Evolutionary conservation across 2,113 vertebrate genomes (phyloP).

Genomic region (western clawed frog (Xenopus tropicalis)): DNA sequence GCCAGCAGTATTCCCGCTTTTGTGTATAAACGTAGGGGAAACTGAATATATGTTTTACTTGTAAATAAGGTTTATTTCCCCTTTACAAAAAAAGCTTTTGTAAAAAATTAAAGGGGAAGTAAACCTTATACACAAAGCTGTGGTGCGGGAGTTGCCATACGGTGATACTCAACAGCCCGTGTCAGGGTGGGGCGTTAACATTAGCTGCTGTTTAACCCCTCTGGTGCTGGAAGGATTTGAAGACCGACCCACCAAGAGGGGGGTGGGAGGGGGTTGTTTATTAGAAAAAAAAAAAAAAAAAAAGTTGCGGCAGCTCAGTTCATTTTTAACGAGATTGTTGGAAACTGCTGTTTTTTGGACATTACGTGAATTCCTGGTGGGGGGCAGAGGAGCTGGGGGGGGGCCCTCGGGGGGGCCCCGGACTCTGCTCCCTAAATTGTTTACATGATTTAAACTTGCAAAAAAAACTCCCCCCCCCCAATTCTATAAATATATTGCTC

Average conservation of each 20-base stretch:
- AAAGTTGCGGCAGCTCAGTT: too few species aligned
- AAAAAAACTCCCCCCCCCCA: background rate
- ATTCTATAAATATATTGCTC: slow-evolving; percentile 17
- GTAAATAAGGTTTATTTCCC: too few species aligned
- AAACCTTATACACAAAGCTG: too few species aligned
- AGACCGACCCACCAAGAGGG: background rate
- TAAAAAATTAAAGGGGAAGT: too few species aligned
- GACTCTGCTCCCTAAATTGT: slow-evolving; percentile 19
- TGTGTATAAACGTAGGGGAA: too few species aligned
- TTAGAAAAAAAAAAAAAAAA: too few species aligned
- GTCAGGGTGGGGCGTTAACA: background rate
- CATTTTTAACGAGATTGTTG: background rate
- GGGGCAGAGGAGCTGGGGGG: background rate
- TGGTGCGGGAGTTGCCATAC: background rate
- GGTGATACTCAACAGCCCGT: background rate
- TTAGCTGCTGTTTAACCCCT: background rate
- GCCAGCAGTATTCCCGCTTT: too few species aligned
- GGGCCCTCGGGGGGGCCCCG: background rate
- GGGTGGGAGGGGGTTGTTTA: background rate
- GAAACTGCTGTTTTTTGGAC: background rate
- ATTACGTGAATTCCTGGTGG: slow-evolving; percentile 16
- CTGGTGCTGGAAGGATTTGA: background rate
- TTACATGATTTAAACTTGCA: slow-evolving; percentile 44
- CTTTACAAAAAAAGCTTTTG: too few species aligned
- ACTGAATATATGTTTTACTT: too few species aligned